phyloP scores from a whole-genome alignment of 2,113 vertebrate species.

The Talpa occidentalis region DNA sequence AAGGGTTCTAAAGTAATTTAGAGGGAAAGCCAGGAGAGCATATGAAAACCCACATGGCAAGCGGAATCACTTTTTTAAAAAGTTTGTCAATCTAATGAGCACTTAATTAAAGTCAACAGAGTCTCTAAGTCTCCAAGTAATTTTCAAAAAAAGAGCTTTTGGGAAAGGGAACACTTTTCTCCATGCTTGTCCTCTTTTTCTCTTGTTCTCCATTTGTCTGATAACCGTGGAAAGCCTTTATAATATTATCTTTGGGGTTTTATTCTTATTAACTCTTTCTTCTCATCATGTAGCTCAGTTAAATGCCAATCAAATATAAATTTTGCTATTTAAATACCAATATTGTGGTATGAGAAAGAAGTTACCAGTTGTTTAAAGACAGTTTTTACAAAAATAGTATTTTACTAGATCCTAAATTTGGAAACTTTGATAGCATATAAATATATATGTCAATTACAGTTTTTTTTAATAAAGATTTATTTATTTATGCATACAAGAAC shows the following conservation, averaged over 20 bases:
- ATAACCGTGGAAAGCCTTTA: slow-evolving; percentile 82
- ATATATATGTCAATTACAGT: background rate
- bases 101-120: slow-evolving; percentile 88
- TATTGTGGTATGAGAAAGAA: background rate
- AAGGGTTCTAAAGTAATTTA: slow-evolving; percentile 80
- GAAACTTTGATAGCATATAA: background rate
- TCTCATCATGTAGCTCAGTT: slow-evolving; percentile 63
- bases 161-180: slow-evolving; percentile 75
- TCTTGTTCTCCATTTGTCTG: slow-evolving; percentile 81
- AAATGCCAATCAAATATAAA: slow-evolving; percentile 53
- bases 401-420: background rate
- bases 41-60: slow-evolving; percentile 83
- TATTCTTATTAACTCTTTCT: slow-evolving; percentile 77
- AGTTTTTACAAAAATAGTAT: background rate
- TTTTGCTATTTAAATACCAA: background rate
- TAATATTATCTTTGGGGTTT: slow-evolving; percentile 80
- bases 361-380: background rate
- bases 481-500: too few relatives aligned
- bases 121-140: slow-evolving; percentile 88
- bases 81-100: slow-evolving; percentile 86
- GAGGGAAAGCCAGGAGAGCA: slow-evolving; percentile 81
- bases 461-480: too few relatives aligned
- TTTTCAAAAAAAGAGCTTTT: slow-evolving; percentile 86
- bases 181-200: slow-evolving; percentile 82
- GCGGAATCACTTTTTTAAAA: slow-evolving; percentile 81